These are phyloP conservation scores for Dromius quadrimaculatus DNA, from an alignment of 2,888 invertebrate species.

Conservation along the genomic window DNA sequence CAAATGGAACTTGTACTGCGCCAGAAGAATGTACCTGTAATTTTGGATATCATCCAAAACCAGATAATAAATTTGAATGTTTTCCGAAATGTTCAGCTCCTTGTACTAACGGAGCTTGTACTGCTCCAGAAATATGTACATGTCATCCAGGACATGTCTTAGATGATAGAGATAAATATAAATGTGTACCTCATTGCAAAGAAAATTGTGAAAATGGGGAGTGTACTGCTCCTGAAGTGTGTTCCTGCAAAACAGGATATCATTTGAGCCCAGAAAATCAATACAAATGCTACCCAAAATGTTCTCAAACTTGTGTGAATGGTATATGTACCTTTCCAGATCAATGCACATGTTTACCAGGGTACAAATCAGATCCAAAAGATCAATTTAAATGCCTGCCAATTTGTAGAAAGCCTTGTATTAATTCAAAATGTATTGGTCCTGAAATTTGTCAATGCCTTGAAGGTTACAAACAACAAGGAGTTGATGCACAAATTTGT, in stretches of 20 bases:
- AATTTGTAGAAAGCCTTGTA: conserved; percentile 55
- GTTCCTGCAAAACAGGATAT: conserved; percentile 70
- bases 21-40: conserved; percentile 67
- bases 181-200: conserved; percentile 57
- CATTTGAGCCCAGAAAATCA: conserved; percentile 64
- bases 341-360: conserved; percentile 61
- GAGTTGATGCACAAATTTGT: conserved; percentile 65
- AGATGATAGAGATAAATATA: conserved; percentile 59
- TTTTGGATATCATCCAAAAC: conserved; percentile 68
- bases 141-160: conserved; percentile 67
- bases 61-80: conserved; percentile 61
- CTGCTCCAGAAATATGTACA: conserved; percentile 54
- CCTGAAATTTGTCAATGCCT: conserved; percentile 15
- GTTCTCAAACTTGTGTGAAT: conserved; percentile 63
- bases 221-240: conserved; percentile 62
- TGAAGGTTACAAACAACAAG: neutral
- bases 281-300: conserved; percentile 62
- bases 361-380: conserved; percentile 65
- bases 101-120: conserved; percentile 62
- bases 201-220: conserved; percentile 60
- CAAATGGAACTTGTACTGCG: conserved; percentile 61
- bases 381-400: conserved; percentile 58
- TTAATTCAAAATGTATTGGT: conserved; percentile 55
- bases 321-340: conserved; percentile 56
- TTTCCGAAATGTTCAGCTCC: conserved; percentile 62